phyloP scores from a whole-genome alignment of 2,797 vertebrate species.

The Epinephelus malabaricus region DNA sequence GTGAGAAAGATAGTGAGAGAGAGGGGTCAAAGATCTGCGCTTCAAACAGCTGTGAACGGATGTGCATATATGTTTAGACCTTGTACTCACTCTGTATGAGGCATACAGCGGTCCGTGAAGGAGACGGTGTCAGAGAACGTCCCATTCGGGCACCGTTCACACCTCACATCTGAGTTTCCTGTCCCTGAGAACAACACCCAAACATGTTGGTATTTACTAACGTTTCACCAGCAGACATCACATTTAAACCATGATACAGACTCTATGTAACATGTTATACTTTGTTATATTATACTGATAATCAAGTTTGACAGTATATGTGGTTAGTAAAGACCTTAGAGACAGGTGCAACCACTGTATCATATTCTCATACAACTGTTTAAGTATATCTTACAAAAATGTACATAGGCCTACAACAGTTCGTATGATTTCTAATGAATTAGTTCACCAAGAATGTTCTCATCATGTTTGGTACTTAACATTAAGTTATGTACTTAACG shows the following conservation, averaged over 20 bases:
- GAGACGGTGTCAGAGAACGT: slow-evolving; percentile 74
- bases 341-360: not conserved
- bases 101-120: slow-evolving; percentile 59
- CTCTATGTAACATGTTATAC: slow-evolving; percentile 1
- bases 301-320: not conserved
- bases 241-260: slow-evolving; percentile 5
- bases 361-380: no score
- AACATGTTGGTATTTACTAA: not conserved
- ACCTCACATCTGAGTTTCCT: slow-evolving; percentile 59
- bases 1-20: slow-evolving; percentile 33
- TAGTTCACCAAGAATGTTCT: no score
- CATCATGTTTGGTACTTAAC: no score
- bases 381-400: no score
- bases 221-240: slow-evolving; percentile 5
- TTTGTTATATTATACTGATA: not conserved
- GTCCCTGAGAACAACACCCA: slow-evolving; percentile 70
- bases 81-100: slow-evolving; percentile 76
- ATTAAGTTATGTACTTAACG: no score
- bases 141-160: slow-evolving; percentile 64
- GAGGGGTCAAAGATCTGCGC: slow-evolving; percentile 26
- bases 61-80: not conserved
- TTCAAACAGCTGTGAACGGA: not conserved
- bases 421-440: no score
- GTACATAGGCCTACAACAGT: no score
- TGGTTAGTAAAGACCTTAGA: not conserved